Base-by-base conservation (phyloP, 2,797 vertebrate species). In the Hozukius guyotensis region DNA sequence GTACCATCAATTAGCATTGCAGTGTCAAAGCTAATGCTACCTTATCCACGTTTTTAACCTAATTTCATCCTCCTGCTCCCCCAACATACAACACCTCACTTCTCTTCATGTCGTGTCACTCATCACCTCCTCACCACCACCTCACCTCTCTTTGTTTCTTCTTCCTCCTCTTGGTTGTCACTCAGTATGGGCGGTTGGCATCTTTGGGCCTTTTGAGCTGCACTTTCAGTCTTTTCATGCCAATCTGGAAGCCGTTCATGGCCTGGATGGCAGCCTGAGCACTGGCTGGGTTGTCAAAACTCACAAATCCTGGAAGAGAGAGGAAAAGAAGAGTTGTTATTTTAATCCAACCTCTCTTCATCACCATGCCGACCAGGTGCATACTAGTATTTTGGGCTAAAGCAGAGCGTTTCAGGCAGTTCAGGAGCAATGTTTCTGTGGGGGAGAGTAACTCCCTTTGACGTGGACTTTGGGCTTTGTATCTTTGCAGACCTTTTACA, bases 171-270 rank as follows among this genome's bases (percentile, higher is more conserved):
- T 77, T 60, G 56, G 64, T 25, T 29, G 66, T 80, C 64, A 59
- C 90, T 99, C 95, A 98, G 93, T 99, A 99, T 61, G 97, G 98
- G 87, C 97, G 97, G 93, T 98, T 98, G 94, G 98, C 97, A 34
- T 99, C 97, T 96, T 99, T 99, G 29, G 98, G 97, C 93, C 97
- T 93, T 94, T 98, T 99, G 84, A 99, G 96, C 94, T 99, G 97
- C 89, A 98, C 97, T 94, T 95, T 95, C 93, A 99, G 97, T 91
- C 97, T 96, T 94, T 99, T 98, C 97, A 98, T 99, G 92, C 97
- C 97, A 56, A 98, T 98, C 92, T 98, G 97, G 94, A 98, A 98
- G 92, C 97, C 97, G 61, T 98, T 98, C 97, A 98, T 95, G 56
- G 94, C 89, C 87, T 95, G 94, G 84, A 95, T 95, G 77, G 94